Evolutionary conservation across 2,113 vertebrate genomes (phyloP).

Genomic region (Ciconia maguari): DNA sequence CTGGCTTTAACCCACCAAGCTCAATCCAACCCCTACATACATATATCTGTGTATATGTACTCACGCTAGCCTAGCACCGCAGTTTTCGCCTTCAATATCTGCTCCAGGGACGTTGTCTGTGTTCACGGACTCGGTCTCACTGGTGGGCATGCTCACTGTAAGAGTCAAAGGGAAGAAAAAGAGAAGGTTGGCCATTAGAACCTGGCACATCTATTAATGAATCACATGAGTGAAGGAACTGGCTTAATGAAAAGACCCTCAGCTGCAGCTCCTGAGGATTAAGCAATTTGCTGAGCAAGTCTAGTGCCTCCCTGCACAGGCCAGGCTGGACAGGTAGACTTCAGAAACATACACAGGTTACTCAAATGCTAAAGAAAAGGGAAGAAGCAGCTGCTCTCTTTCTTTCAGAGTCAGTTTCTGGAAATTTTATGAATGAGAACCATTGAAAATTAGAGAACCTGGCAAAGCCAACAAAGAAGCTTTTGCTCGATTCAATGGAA

Average conservation of each 20-base stretch:
- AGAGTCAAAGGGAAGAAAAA: slow-evolving; percentile 37
- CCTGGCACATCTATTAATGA: background rate
- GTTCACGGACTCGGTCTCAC: slow-evolving; percentile 97
- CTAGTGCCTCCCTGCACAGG: background rate
- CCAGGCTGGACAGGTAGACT: background rate
- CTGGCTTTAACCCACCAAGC: background rate
- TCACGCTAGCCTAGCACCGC: slow-evolving; percentile 94
- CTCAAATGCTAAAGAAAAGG: background rate
- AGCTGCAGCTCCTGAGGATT: background rate
- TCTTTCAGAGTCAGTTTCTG: background rate
- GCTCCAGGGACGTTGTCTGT: slow-evolving; percentile 93
- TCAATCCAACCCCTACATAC: slow-evolving; percentile 19
- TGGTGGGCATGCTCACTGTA: slow-evolving; percentile 98
- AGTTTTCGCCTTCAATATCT: slow-evolving; percentile 94
- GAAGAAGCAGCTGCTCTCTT: background rate
- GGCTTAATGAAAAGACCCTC: background rate
- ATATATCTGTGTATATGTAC: slow-evolving; percentile 58
- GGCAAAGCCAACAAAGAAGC: background rate
- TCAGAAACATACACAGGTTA: background rate
- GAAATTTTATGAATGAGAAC: background rate
- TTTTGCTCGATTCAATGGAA: background rate
- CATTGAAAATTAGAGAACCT: background rate
- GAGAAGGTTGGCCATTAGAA: slow-evolving; percentile 21
- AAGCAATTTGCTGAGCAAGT: background rate
- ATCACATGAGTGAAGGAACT: background rate